Conservation (phyloP, 2,113 vertebrate genomes). For the Austrofundulus limnaeus region DNA sequence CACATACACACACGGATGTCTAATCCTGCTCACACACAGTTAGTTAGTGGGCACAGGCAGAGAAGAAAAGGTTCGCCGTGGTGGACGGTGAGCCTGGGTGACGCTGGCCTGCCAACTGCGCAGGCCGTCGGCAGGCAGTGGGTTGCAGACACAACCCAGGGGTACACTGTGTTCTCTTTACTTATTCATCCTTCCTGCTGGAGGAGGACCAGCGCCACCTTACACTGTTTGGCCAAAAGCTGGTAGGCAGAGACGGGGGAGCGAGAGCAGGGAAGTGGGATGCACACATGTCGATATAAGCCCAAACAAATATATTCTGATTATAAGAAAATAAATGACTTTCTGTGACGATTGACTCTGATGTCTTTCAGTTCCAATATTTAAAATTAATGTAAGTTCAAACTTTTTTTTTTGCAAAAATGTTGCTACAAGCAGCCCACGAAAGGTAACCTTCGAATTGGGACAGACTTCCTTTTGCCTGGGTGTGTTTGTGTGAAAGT, state of each 20-base stretch:
- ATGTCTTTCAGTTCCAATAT: background rate
- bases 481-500: conserved; percentile 25
- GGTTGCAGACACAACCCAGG: conserved; percentile 65
- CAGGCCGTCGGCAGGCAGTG: conserved; percentile 51
- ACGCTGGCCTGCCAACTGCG: conserved; percentile 50
- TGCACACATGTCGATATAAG: conserved; percentile 38
- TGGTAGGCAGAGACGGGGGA: conserved; percentile 52
- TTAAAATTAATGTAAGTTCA: background rate
- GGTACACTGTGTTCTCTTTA: conserved; percentile 76
- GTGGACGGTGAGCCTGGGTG: conserved; percentile 45
- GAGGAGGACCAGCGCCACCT: conserved; percentile 67
- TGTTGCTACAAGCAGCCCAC: background rate
- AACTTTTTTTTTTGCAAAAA: background rate
- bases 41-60: conserved; percentile 46
- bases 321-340: conserved; percentile 1
- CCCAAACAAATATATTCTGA: conserved; percentile 37
- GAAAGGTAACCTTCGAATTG: conserved; percentile 4
- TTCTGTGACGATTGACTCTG: conserved; percentile 4
- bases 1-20: conserved; percentile 16
- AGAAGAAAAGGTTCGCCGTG: conserved; percentile 45
- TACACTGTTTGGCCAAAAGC: conserved; percentile 52
- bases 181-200: conserved; percentile 74
- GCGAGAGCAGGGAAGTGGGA: conserved; percentile 27
- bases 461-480: conserved; percentile 1
- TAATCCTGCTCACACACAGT: conserved; percentile 32